These are phyloP conservation scores for Cotesia typhae DNA, from an alignment of 1,140 invertebrate genomes.

Conservation along the genomic window DNA sequence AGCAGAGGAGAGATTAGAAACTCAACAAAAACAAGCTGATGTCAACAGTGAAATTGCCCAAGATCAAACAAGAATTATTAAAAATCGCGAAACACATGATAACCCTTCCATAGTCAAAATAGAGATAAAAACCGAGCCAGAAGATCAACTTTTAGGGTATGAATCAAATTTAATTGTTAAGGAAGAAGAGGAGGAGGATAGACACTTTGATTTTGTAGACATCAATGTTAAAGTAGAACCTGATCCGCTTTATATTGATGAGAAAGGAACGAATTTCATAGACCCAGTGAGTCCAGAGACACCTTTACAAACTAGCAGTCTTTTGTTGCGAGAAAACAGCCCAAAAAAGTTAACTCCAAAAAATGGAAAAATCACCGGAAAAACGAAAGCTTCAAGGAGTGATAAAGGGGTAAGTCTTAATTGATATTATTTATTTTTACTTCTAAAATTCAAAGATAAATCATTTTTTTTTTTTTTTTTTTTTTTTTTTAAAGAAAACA, in stretches of 20 bases:
- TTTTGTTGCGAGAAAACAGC: conserved; percentile 82
- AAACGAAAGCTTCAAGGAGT: conserved; percentile 76
- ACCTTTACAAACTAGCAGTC: conserved; percentile 68
- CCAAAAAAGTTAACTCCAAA: conserved; percentile 80
- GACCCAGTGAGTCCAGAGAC: conserved; percentile 67
- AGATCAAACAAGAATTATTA: conserved; percentile 40
- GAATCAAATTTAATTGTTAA: conserved; percentile 53
- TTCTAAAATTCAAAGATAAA: neutral
- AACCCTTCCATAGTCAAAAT: conserved; percentile 49
- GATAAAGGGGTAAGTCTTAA: conserved; percentile 73
- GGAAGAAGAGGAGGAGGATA: conserved; percentile 70
- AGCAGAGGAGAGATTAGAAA: conserved; percentile 62
- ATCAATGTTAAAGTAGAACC: conserved; percentile 63
- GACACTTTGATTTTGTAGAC: conserved; percentile 57
- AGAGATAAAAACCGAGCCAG: conserved; percentile 57
- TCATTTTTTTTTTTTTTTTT: conserved; percentile 57
- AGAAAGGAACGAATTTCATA: conserved; percentile 64
- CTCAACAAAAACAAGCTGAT: conserved; percentile 51
- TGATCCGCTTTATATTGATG: conserved; percentile 62
- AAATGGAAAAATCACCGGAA: conserved; percentile 76
- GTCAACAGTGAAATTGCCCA: neutral
- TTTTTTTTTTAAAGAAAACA: conserved; percentile 68
- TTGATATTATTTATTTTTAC: conserved; percentile 39
- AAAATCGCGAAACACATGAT: conserved; percentile 53
- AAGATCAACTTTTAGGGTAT: conserved; percentile 66